These are phyloP conservation scores for Atta texana DNA, from an alignment of 1,140 invertebrate genomes.

Conservation along the genomic window DNA sequence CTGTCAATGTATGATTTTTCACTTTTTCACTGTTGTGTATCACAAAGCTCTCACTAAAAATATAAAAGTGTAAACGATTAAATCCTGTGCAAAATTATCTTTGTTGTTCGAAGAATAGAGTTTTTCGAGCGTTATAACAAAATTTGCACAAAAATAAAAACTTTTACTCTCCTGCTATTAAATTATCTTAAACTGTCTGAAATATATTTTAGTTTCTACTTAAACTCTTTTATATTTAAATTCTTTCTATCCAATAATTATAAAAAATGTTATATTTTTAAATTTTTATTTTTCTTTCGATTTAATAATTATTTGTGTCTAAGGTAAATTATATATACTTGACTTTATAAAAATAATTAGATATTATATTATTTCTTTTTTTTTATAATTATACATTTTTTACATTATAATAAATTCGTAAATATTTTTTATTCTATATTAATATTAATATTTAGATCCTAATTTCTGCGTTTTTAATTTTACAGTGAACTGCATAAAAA, in stretches of 20 bases:
- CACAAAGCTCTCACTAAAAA: no score
- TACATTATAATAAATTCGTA: not conserved
- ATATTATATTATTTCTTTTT: not conserved
- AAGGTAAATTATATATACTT: not conserved
- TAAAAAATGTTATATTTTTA: not conserved
- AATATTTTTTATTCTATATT: not conserved
- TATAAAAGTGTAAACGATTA: no score
- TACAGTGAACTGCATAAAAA: not conserved
- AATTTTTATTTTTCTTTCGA: not conserved
- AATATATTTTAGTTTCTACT: not conserved
- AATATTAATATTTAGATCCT: not conserved
- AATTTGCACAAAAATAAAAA: no score
- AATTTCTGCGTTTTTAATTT: not conserved
- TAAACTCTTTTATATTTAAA: not conserved
- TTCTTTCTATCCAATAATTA: not conserved
- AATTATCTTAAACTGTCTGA: slow-evolving; percentile 2
- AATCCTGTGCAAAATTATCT: no score
- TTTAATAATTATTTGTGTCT: not conserved
- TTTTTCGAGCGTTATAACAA: no score
- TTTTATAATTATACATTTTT: not conserved
- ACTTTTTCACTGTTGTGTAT: no score
- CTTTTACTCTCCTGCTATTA: not conserved
- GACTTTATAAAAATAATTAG: not conserved
- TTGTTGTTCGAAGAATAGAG: no score
- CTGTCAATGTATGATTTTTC: no score